Conservation (phyloP, 2,113 vertebrate species). For the Xiphophorus hellerii region DNA sequence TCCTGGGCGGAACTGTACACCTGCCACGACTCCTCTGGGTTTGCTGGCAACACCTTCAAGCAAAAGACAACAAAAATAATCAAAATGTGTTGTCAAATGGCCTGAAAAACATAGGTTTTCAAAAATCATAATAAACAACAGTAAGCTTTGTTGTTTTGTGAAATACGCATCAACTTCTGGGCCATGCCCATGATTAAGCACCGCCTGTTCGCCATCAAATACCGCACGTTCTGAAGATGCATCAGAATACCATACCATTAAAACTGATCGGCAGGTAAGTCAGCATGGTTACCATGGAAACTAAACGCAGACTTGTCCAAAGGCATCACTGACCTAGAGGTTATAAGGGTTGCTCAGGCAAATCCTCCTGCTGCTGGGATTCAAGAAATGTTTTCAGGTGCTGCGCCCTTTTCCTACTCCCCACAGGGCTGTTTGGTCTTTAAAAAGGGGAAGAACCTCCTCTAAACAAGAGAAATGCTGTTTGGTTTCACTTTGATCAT, state of each 20-base stretch:
- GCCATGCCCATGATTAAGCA: slow-evolving; percentile 25
- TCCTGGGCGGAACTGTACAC: slow-evolving; percentile 99
- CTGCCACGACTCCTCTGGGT: slow-evolving; percentile 98
- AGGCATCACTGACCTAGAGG: neutral
- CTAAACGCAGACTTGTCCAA: neutral
- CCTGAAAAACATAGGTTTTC: neutral
- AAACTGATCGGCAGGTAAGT: neutral
- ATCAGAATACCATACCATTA: slow-evolving; percentile 10
- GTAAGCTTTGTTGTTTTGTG: neutral
- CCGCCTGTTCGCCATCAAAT: slow-evolving; percentile 43
- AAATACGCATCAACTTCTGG: slow-evolving; percentile 2
- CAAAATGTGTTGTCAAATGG: neutral
- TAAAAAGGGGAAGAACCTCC: too few relatives aligned
- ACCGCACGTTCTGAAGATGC: slow-evolving; percentile 13
- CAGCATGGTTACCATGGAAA: neutral
- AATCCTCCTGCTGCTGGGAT: neutral
- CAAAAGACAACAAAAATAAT: neutral
- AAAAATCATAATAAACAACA: neutral
- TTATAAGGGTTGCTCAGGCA: neutral
- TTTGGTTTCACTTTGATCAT: too few relatives aligned
- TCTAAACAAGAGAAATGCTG: too few relatives aligned
- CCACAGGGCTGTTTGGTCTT: too few relatives aligned
- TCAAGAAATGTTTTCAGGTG: neutral
- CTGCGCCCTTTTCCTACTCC: too few relatives aligned
- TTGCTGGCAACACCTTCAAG: slow-evolving; percentile 91